phyloP scores from a whole-genome alignment of 2,113 vertebrate genomes.

The Syngnathus typhle region DNA sequence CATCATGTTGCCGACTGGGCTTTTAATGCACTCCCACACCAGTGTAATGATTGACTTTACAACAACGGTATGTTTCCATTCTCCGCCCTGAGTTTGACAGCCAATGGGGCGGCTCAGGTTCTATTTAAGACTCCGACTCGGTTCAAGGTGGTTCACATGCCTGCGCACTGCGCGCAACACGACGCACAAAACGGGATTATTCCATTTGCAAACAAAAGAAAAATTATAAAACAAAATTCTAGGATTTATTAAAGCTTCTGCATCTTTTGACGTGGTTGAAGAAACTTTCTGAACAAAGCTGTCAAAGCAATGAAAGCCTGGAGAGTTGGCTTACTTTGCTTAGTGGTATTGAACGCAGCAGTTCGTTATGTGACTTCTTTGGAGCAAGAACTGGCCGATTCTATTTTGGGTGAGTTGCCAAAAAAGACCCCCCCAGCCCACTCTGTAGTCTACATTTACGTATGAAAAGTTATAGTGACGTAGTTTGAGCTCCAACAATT shows the following conservation, averaged over 20 bases:
- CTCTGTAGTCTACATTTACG: neutral
- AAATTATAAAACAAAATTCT: neutral
- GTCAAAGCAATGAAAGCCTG: constrained; percentile 61
- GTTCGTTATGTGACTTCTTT: constrained; percentile 52
- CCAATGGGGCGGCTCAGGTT: constrained; percentile 53
- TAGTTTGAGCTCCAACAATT: neutral
- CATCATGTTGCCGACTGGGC: neutral
- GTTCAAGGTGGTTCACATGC: constrained; percentile 58
- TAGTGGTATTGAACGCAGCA: constrained; percentile 53
- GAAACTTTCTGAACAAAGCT: constrained; percentile 6
- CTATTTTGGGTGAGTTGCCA: constrained; percentile 64
- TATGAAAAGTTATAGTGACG: neutral
- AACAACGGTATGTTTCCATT: constrained; percentile 22
- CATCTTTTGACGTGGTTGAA: neutral
- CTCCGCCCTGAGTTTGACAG: constrained; percentile 50
- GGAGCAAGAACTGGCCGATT: constrained; percentile 56
- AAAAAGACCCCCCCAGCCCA: neutral
- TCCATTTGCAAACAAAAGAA: neutral
- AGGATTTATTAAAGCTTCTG: neutral
- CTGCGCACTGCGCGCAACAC: constrained; percentile 30
- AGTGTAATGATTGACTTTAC: constrained; percentile 49
- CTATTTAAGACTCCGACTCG: constrained; percentile 66
- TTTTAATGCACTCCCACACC: neutral
- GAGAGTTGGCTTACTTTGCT: constrained; percentile 36
- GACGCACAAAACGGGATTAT: constrained; percentile 14